These are phyloP conservation scores for Melanotus villosus DNA, from an alignment of 2,888 invertebrate genomes.

Conservation along the genomic window DNA sequence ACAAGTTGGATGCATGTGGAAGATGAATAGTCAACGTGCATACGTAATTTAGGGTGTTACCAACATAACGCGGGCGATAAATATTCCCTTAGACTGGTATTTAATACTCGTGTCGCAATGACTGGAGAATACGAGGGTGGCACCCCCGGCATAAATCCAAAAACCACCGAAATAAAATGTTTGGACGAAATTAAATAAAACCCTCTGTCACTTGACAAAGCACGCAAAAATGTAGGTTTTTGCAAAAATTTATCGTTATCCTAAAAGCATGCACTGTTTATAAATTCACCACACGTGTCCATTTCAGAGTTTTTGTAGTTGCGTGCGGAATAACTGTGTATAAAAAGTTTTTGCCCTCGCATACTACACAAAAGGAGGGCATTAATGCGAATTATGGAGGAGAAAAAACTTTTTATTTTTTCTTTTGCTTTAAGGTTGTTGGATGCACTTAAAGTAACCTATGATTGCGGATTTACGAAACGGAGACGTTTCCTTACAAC, in stretches of 20 bases:
- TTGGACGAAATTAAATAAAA: slow-evolving; percentile 22
- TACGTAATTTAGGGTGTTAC: slow-evolving; percentile 43
- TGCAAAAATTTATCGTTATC: slow-evolving; percentile 1
- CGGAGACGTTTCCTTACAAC: neutral
- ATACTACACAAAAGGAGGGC: slow-evolving; percentile 7
- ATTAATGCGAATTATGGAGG: slow-evolving; percentile 25
- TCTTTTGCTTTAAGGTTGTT: neutral
- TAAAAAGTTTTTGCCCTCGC: slow-evolving; percentile 12
- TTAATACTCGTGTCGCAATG: slow-evolving; percentile 46
- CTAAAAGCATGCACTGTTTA: slow-evolving; percentile 12
- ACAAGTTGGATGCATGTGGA: slow-evolving; percentile 16
- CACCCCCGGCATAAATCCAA: slow-evolving; percentile 11
- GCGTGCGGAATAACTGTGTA: slow-evolving; percentile 18
- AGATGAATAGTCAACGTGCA: slow-evolving; percentile 39
- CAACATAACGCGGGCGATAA: slow-evolving; percentile 48
- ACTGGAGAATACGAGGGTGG: slow-evolving; percentile 3
- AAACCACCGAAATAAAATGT: slow-evolving; percentile 11
- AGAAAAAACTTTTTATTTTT: slow-evolving; percentile 12
- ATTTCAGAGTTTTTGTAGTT: slow-evolving; percentile 17
- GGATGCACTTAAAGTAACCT: neutral
- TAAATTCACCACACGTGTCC: slow-evolving; percentile 12
- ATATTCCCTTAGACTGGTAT: slow-evolving; percentile 47
- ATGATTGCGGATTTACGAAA: neutral
- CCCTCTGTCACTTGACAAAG: neutral
- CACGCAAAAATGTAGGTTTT: slow-evolving; percentile 12